Evolutionary conservation across 1,140 invertebrate genomes (phyloP).

Genomic region (Drosophila yakuba): DNA sequence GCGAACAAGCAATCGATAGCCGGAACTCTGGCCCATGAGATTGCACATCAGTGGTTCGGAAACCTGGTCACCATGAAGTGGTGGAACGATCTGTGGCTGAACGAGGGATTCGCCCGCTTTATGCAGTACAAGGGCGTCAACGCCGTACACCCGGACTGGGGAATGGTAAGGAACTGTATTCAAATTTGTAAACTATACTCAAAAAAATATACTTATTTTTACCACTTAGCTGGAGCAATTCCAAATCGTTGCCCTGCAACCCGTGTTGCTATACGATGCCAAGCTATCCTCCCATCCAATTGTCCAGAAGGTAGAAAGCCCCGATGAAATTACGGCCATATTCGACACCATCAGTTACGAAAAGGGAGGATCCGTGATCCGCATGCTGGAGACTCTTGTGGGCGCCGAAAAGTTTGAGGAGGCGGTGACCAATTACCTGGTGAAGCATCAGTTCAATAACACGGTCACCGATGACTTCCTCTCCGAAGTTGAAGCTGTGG

Average conservation of each 20-base stretch:
- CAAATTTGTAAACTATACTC: not conserved
- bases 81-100: slow-evolving; percentile 97
- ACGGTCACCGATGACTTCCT: slow-evolving; percentile 93
- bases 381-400: slow-evolving; percentile 95
- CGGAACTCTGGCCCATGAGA: slow-evolving; percentile 93
- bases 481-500: slow-evolving; percentile 86
- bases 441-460: slow-evolving; percentile 89
- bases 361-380: slow-evolving; percentile 95
- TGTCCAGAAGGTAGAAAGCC: slow-evolving; percentile 91
- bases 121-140: slow-evolving; percentile 93
- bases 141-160: slow-evolving; percentile 91
- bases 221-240: slow-evolving; percentile 88
- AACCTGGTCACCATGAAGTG: slow-evolving; percentile 95
- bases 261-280: slow-evolving; percentile 91
- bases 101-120: slow-evolving; percentile 96
- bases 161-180: slow-evolving; percentile 87
- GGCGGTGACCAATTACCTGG: slow-evolving; percentile 91
- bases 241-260: slow-evolving; percentile 89
- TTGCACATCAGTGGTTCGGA: slow-evolving; percentile 97
- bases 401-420: slow-evolving; percentile 90
- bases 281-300: slow-evolving; percentile 95
- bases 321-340: slow-evolving; percentile 95
- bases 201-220: not conserved
- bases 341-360: slow-evolving; percentile 97
- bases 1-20: slow-evolving; percentile 91